Percentiles rank a stretch among this genome's conserved stretches.
Conservation (phyloP, 1,140 invertebrate genomes). For the Phymastichus coffea region DNA sequence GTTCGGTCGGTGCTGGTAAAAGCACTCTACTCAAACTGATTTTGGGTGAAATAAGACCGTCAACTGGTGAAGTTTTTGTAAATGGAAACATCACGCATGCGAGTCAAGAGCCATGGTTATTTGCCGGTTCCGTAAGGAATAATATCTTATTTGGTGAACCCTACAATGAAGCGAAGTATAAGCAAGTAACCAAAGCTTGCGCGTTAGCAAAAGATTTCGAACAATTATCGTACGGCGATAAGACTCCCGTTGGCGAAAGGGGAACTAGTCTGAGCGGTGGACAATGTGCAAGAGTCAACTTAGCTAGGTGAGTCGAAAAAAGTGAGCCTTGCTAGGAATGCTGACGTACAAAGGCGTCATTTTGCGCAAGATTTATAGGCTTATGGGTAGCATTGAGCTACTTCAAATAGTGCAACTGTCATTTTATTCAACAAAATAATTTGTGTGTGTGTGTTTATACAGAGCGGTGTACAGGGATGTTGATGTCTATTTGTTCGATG, state of each 20-base stretch:
- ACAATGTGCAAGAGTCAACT: conserved; percentile 85
- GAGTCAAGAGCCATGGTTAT: conserved; percentile 74
- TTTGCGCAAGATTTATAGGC: no score
- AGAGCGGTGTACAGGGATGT: conserved; percentile 79
- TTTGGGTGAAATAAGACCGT: conserved; percentile 67
- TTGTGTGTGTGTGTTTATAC: neutral
- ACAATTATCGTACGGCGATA: conserved; percentile 75
- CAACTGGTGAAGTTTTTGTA: conserved; percentile 63
- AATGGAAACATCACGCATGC: conserved; percentile 69
- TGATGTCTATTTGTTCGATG: conserved; percentile 78
- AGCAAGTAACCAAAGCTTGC: conserved; percentile 71
- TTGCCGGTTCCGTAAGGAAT: conserved; percentile 36
- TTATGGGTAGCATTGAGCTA: no score
- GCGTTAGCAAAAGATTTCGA: conserved; percentile 77
- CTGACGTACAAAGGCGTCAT: no score
- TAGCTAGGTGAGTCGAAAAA: no score
- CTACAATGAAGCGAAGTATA: conserved; percentile 67
- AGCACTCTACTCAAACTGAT: conserved; percentile 75
- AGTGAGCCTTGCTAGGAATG: no score
- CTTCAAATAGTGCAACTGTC: no score
- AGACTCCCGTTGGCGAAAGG: conserved; percentile 82
- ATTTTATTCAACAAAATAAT: no score
- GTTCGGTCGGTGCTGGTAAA: conserved; percentile 79
- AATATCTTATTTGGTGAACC: conserved; percentile 56
- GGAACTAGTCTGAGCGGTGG: conserved; percentile 86